Evolutionary conservation across 1,140 invertebrate genomes (phyloP).

Genomic region (Hylyphantes graminicola): DNA sequence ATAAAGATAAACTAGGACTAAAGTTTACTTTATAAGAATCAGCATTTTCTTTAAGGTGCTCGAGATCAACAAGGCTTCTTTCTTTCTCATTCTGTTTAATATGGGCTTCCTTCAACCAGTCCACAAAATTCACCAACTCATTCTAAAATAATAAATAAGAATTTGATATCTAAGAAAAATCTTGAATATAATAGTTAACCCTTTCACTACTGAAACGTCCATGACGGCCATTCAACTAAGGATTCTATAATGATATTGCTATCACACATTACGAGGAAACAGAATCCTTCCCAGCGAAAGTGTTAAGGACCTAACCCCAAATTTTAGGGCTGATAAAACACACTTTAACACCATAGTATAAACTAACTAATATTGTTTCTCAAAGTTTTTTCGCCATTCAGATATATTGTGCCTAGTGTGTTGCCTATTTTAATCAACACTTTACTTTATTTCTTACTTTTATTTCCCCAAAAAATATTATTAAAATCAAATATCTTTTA

Average conservation of each 20-base stretch:
- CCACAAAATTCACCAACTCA: conserved; percentile 83
- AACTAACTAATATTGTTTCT: no score
- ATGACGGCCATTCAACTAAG: not conserved
- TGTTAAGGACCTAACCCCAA: no score
- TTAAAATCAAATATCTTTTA: no score
- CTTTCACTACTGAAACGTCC: not conserved
- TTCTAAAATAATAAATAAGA: conserved; percentile 68
- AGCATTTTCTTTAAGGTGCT: conserved; percentile 77
- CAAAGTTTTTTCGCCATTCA: no score
- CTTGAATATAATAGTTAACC: not conserved
- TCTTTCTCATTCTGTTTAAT: conserved; percentile 87
- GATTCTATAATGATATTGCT: not conserved
- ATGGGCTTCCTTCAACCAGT: conserved; percentile 85
- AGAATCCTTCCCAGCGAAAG: no score
- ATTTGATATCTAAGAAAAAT: not conserved
- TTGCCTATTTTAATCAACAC: no score
- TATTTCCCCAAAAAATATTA: no score
- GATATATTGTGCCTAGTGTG: no score
- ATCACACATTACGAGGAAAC: not conserved
- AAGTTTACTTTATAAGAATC: conserved; percentile 75
- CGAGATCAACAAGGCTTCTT: conserved; percentile 81
- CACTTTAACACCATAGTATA: no score
- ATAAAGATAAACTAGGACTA: not conserved
- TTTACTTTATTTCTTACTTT: no score
- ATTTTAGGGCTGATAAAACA: no score